Evolutionary conservation across 2,888 invertebrate genomes (phyloP).

Genomic region (Sepioteuthis lessoniana): DNA sequence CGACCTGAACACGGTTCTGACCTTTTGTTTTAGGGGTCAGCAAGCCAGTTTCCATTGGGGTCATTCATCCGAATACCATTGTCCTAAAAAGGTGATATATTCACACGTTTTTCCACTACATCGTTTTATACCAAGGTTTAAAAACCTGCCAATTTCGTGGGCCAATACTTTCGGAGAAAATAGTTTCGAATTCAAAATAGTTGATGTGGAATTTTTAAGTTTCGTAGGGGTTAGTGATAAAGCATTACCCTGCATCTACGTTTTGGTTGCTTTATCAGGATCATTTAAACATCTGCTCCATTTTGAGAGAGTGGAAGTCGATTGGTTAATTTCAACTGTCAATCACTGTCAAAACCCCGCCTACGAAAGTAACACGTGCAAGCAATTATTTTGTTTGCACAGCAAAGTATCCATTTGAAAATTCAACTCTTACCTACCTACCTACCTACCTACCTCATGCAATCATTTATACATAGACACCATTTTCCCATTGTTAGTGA

Average conservation of each 20-base stretch:
- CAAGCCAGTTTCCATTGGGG: not conserved
- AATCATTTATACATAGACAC: too few species aligned
- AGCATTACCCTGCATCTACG: not conserved
- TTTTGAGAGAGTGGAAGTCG: not conserved
- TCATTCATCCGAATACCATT: not conserved
- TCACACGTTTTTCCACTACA: not conserved
- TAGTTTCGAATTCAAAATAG: not conserved
- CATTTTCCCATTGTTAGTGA: too few species aligned
- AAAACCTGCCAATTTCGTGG: not conserved
- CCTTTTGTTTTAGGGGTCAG: conserved; percentile 3
- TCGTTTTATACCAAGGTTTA: not conserved
- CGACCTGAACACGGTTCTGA: not conserved
- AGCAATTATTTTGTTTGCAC: too few species aligned
- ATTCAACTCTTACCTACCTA: too few species aligned
- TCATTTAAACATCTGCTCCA: not conserved
- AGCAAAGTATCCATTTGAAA: too few species aligned
- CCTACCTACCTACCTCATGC: too few species aligned
- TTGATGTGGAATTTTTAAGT: not conserved
- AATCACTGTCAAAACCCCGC: not conserved
- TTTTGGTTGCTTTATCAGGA: too few species aligned
- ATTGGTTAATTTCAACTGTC: not conserved
- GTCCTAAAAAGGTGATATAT: not conserved
- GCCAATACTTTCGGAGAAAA: not conserved
- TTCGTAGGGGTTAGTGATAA: not conserved
- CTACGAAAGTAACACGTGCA: not conserved